These are phyloP conservation scores for Plodia interpunctella DNA, from an alignment of 1,140 invertebrate species.

Conservation along the genomic window DNA sequence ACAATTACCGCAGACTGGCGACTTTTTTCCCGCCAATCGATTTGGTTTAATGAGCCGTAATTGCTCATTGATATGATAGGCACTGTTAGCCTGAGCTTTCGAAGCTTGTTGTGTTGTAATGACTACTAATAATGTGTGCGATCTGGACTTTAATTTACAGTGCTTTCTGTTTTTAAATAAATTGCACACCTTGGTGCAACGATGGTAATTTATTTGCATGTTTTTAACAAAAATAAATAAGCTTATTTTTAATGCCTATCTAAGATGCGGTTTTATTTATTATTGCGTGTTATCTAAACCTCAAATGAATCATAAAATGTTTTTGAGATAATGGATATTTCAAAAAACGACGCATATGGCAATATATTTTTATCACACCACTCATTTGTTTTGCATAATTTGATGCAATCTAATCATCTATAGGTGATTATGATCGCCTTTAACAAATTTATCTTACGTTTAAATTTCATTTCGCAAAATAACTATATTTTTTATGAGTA, in stretches of 20 bases:
- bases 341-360: background rate
- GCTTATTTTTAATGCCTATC: background rate
- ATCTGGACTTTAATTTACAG: background rate
- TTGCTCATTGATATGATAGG: conserved; percentile 54
- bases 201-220: conserved; percentile 4
- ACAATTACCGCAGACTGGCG: conserved; percentile 43
- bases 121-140: conserved; percentile 6
- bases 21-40: conserved; percentile 57
- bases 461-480: no score
- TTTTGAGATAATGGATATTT: background rate
- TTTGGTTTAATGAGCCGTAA: conserved; percentile 61
- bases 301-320: conserved; percentile 1
- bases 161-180: conserved; percentile 4
- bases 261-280: background rate
- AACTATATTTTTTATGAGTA: no score
- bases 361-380: background rate
- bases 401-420: no score
- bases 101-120: conserved; percentile 6
- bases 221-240: background rate
- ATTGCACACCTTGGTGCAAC: background rate
- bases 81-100: conserved; percentile 8
- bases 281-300: background rate
- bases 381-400: no score
- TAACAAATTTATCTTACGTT: no score
- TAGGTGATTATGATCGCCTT: no score